A percentile compares a stretch with the other conserved stretches of the same genome.
Conservation (phyloP, 2,797 vertebrate genomes). For the Coendou prehensilis region DNA sequence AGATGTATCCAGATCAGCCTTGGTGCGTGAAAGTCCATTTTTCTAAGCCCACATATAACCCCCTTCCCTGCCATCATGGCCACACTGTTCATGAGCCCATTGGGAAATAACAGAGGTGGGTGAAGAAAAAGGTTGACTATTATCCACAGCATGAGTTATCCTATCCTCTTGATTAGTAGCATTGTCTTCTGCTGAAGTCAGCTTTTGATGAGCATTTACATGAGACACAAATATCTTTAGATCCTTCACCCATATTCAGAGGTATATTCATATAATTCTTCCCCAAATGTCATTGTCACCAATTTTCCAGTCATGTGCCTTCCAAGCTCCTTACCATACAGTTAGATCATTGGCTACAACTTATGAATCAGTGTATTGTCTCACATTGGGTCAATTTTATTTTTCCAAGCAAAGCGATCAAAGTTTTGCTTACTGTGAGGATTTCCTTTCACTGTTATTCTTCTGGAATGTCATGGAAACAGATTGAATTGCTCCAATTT, state of each 20-base stretch:
- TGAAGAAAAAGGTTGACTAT: not conserved
- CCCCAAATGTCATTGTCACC: not conserved
- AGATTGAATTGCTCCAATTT: not conserved
- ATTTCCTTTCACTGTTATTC: not conserved
- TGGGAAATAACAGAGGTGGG: not conserved
- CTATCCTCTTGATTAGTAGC: not conserved
- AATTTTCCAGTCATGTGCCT: not conserved
- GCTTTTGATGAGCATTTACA: not conserved
- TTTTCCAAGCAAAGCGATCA: not conserved
- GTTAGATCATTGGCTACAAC: not conserved
- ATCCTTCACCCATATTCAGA: not conserved
- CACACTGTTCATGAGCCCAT: not conserved
- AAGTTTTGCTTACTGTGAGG: not conserved
- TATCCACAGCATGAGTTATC: not conserved
- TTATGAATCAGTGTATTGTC: not conserved
- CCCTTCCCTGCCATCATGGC: not conserved
- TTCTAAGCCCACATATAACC: not conserved
- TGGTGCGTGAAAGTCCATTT: not conserved
- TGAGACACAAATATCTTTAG: not conserved
- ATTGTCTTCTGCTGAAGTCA: not conserved
- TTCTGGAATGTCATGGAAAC: not conserved
- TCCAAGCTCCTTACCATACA: not conserved
- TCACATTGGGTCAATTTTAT: not conserved
- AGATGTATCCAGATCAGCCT: not conserved
- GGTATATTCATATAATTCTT: not conserved